phyloP scores from a whole-genome alignment of 2,888 invertebrate species.

The Octodonta nipae region DNA sequence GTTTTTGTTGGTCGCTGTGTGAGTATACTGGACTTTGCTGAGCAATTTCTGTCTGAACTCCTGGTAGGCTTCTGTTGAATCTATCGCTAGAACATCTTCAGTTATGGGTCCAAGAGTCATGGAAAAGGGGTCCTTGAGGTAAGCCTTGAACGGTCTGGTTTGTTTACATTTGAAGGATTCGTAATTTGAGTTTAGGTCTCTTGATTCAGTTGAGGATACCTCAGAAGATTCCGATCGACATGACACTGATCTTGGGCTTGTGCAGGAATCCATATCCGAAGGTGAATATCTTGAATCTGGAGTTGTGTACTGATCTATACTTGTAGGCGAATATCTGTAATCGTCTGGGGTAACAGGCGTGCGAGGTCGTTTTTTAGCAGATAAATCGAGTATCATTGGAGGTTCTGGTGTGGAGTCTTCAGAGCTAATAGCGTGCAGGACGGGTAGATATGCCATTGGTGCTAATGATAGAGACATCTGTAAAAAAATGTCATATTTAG shows the following conservation, averaged over 20 bases:
- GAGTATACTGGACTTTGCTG: conserved; percentile 47
- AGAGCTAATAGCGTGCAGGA: too few species aligned
- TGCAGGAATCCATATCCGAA: conserved; percentile 1
- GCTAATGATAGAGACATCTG: too few species aligned
- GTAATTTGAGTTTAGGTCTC: conserved; percentile 6
- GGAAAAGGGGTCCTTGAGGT: conserved; percentile 54
- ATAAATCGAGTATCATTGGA: conserved; percentile 22
- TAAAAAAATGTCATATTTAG: too few species aligned
- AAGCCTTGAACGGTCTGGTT: conserved; percentile 55
- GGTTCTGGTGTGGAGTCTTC: not conserved
- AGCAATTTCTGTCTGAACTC: conserved; percentile 58
- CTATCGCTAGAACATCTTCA: conserved; percentile 41
- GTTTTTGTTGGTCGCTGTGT: conserved; percentile 48
- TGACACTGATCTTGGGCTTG: conserved; percentile 14
- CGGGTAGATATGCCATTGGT: too few species aligned
- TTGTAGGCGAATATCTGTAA: conserved; percentile 6
- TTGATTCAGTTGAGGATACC: conserved; percentile 11
- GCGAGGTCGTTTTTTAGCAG: conserved; percentile 15
- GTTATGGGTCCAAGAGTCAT: conserved; percentile 39
- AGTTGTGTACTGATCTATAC: not conserved
- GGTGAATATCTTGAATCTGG: not conserved
- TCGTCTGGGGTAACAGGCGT: conserved; percentile 15
- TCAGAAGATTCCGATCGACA: conserved; percentile 21
- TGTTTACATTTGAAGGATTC: conserved; percentile 31
- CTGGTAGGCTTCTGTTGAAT: conserved; percentile 53